Evolutionary conservation across 64 coral and sea anemone genomes (phyloP), one percentile per base, ranked within the genome.

Genomic region (Anthopleura sola): DNA sequence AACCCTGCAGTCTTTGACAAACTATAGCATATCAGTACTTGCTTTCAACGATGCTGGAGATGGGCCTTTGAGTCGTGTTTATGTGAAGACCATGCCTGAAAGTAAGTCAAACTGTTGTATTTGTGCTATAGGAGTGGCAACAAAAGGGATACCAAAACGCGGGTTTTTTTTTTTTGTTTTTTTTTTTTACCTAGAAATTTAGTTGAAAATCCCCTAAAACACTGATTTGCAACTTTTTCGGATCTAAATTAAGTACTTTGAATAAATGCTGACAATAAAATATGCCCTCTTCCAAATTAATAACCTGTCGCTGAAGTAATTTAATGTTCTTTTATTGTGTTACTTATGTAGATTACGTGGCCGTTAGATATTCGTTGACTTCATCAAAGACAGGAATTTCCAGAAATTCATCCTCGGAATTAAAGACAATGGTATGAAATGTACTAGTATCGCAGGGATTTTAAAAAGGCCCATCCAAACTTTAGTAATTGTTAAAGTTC

Each of bases 71-170:
- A 82, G 80, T 26, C 26, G 31, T 49, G 80, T 82, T 50, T 82
- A 82, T 82, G 80, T 82, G 15, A 40, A n/a, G 46, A 82, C 80
- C 1, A 82, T 82, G 80, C 80, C 80, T 26, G 2, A 23, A 82
- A 82, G 80, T 82, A 55, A 82, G 80, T 82, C 29, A 76, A 34
- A 37, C 14, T 38, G 37, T 18, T 31, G 12, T 36, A 37, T 36
- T 37, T 19, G 19, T 36, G 3, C 37, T 39, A 76, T 16, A 76
- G 17, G 37, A n/a, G 20, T 36, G 20, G 2, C 13, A 76, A 19
- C 31, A 34, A 17, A 76, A 33, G 40, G 40, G 31, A 13, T 20
- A 76, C 31, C 16, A 14, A 36, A 38, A 76, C 74, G 31, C 40
- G 40, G n/a, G n/a, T n/a, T n/a, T n/a, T n/a, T n/a, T n/a, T n/a